Conservation (phyloP, 2,888 invertebrate species). For the Pheosia tremula region DNA sequence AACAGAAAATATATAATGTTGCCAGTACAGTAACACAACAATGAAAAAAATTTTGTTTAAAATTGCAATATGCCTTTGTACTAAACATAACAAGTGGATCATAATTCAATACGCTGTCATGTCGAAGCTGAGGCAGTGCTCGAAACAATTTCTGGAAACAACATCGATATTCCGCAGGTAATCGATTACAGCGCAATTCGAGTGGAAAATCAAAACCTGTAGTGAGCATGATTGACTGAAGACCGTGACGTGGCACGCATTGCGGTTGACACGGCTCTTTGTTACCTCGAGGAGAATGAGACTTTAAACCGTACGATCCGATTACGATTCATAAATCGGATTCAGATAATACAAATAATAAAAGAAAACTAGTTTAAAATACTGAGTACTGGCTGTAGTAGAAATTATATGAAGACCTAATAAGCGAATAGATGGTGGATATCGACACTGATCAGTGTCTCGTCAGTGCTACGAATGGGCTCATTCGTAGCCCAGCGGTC, state of each 20-base stretch:
- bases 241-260: constrained; percentile 55
- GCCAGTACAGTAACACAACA: too few species aligned
- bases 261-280: constrained; percentile 60
- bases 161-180: constrained; percentile 11
- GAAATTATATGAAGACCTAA: too few species aligned
- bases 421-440: too few species aligned
- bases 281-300: constrained; percentile 32
- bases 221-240: constrained; percentile 51
- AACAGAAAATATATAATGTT: too few species aligned
- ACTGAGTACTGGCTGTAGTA: too few species aligned
- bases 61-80: not conserved
- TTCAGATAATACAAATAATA: too few species aligned
- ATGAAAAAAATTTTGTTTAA: not conserved
- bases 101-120: not conserved
- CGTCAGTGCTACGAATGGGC: too few species aligned
- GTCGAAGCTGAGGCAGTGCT: not conserved
- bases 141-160: constrained; percentile 2
- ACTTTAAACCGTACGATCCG: constrained; percentile 25
- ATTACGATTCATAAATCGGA: not conserved
- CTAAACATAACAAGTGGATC: not conserved
- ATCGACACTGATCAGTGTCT: too few species aligned
- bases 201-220: constrained; percentile 48
- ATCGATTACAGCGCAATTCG: constrained; percentile 40
- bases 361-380: too few species aligned
- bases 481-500: too few species aligned